Evolutionary conservation across 2,113 vertebrate genomes (phyloP).

Genomic region (Oryzias curvinotus): DNA sequence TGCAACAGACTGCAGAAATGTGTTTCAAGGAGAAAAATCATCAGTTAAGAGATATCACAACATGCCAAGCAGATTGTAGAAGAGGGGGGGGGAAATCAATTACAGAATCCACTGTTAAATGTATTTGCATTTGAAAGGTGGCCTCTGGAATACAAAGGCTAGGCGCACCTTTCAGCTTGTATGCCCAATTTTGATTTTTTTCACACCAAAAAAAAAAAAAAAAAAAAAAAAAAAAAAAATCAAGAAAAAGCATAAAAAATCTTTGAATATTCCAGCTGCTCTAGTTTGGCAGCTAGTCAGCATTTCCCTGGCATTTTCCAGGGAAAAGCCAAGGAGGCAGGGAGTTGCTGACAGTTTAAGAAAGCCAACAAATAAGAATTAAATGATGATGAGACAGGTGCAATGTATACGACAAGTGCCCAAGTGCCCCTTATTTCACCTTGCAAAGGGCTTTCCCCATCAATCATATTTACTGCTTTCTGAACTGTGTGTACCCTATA

Average conservation of each 20-base stretch:
- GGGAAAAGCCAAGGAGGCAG: conserved; percentile 63
- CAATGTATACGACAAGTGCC: conserved; percentile 45
- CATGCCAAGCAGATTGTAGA: conserved; percentile 7
- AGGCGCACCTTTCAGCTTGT: conserved; percentile 28
- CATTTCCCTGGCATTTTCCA: conserved; percentile 65
- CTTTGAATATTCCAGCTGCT: conserved; percentile 24
- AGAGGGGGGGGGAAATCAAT: conserved; percentile 13
- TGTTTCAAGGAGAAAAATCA: conserved; percentile 6
- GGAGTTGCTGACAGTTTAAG: conserved; percentile 66
- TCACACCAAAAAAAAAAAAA: conserved; percentile 36
- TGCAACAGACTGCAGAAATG: conserved; percentile 12
- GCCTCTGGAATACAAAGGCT: conserved; percentile 27
- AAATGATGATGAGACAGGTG: conserved; percentile 68
- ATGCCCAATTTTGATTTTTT: conserved; percentile 37
- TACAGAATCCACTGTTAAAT: conserved; percentile 16
- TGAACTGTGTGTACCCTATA: conserved; percentile 16
- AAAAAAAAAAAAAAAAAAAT: conserved; percentile 28
- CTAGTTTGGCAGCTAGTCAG: conserved; percentile 64
- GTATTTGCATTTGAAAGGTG: conserved; percentile 25
- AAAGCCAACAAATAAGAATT: conserved; percentile 71
- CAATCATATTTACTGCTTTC: conserved; percentile 61
- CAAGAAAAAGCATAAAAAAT: conserved; percentile 38
- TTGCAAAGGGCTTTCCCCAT: conserved; percentile 62
- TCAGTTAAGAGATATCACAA: conserved; percentile 21
- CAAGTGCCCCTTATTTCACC: conserved; percentile 60